phyloP scores from a whole-genome alignment of 2,113 vertebrate genomes.

The Carettochelys insculpta region DNA sequence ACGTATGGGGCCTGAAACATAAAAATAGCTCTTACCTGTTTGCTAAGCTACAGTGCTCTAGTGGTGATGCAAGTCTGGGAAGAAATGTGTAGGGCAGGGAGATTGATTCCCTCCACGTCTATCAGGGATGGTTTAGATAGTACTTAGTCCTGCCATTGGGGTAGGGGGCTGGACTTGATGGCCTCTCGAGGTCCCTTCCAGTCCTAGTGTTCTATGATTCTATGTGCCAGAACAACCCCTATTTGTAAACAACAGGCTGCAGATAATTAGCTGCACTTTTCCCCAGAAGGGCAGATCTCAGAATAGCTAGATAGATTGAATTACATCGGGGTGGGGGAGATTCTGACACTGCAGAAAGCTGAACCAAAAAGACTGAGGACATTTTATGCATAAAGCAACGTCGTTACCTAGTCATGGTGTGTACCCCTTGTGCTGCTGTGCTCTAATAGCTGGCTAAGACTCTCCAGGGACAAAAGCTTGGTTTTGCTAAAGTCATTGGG shows the following conservation, averaged over 20 bases:
- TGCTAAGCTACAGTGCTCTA: not conserved
- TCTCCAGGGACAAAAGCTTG: not conserved
- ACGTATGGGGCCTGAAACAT: conserved; percentile 83
- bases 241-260: not conserved
- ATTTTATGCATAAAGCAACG: not conserved
- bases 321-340: not conserved
- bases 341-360: not conserved
- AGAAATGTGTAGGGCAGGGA: not conserved
- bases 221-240: not conserved
- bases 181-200: too few species aligned
- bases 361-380: not conserved
- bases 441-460: not conserved
- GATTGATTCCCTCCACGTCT: not conserved
- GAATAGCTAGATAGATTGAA: not conserved
- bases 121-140: too few species aligned
- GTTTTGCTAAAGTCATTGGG: rapidly evolving
- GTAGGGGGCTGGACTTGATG: too few species aligned
- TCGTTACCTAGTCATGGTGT: not conserved
- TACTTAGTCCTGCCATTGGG: too few species aligned
- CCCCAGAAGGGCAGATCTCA: rapidly evolving
- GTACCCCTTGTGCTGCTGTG: not conserved
- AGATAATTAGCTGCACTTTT: not conserved
- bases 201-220: too few species aligned
- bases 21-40: not conserved
- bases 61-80: not conserved